A percentile compares a stretch with the other conserved stretches of the same genome.
Evolutionary conservation across 1,140 invertebrate species (phyloP).

Genomic region (Thrips palmi): DNA sequence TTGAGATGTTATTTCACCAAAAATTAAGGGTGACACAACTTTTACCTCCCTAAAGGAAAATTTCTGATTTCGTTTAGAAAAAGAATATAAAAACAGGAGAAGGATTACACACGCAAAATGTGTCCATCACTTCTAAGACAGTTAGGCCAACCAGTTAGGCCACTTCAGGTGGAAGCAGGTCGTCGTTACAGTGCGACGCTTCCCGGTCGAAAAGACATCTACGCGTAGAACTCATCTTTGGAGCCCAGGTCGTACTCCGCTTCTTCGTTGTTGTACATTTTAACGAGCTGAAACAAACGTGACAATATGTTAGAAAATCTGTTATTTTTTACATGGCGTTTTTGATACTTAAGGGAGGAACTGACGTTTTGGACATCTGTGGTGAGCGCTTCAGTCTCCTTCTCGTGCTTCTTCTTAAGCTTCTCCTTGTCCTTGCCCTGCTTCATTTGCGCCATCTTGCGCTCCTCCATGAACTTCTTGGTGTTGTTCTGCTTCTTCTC

Average conservation of each 20-base stretch:
- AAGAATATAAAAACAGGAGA: neutral
- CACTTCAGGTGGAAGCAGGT: no score
- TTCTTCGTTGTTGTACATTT: conserved; percentile 90
- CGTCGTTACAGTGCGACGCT: conserved; percentile 11
- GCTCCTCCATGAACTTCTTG: conserved; percentile 96
- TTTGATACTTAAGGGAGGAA: conserved; percentile 11
- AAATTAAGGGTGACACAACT: no score
- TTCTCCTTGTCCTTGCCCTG: conserved; percentile 89
- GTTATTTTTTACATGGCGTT: conserved; percentile 1
- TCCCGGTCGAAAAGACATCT: conserved; percentile 10
- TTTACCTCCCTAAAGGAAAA: neutral
- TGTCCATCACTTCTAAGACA: neutral
- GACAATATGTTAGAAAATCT: neutral
- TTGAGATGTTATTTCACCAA: no score
- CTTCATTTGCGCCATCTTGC: conserved; percentile 62
- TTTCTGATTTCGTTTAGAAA: conserved; percentile 10
- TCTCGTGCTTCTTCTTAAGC: conserved; percentile 76
- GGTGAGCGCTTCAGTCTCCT: conserved; percentile 76
- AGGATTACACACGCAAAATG: neutral
- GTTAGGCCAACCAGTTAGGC: conserved; percentile 9
- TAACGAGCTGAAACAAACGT: conserved; percentile 56
- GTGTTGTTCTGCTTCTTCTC: conserved; percentile 99
- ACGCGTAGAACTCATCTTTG: conserved; percentile 74
- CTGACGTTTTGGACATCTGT: conserved; percentile 82
- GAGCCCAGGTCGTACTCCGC: conserved; percentile 77